phyloP scores from a whole-genome alignment of 2,113 vertebrate genomes.

The Rissa tridactyla region DNA sequence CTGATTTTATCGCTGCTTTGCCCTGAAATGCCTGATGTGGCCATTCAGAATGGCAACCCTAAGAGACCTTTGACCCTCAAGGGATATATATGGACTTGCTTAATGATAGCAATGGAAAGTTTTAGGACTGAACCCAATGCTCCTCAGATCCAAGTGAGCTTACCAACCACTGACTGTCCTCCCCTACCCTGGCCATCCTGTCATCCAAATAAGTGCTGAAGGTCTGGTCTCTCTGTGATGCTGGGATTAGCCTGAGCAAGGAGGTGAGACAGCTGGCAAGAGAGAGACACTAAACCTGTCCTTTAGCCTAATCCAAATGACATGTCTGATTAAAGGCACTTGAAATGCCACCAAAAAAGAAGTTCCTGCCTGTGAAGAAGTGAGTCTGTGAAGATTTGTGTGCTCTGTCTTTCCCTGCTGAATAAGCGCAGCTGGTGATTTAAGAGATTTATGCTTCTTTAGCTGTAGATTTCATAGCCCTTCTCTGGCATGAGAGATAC shows the following conservation, averaged over 20 bases:
- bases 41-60: neutral
- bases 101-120: neutral
- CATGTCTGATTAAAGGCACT: neutral
- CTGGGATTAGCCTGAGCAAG: neutral
- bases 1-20: neutral
- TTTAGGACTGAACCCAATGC: neutral
- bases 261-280: neutral
- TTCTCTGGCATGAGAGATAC: neutral
- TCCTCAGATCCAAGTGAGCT: neutral
- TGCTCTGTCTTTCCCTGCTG: neutral
- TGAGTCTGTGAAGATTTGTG: neutral
- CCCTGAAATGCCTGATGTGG: neutral
- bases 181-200: neutral
- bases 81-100: neutral
- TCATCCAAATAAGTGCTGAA: neutral
- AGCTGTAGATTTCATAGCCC: neutral
- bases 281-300: neutral
- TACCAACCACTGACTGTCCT: neutral
- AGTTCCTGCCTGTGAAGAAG: neutral
- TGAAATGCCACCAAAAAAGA: neutral
- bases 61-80: neutral
- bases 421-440: neutral
- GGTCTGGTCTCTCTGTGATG: neutral
- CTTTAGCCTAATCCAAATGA: neutral
- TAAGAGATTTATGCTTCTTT: neutral